Evolutionary conservation across 2,797 vertebrate genomes (phyloP).

Genomic region (Anguilla megastoma): DNA sequence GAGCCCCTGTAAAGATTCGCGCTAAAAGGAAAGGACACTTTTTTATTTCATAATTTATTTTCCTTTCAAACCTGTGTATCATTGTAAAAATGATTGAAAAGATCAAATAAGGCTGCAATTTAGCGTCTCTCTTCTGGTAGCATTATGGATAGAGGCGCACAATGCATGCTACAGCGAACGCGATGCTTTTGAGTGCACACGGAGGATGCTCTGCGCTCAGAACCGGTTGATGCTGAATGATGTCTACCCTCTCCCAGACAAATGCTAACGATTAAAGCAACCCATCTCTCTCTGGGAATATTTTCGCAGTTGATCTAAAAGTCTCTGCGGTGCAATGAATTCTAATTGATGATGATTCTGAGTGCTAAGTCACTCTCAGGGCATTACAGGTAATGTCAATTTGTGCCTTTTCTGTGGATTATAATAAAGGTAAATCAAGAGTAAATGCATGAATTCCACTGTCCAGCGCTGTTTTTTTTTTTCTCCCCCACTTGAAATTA

Average conservation of each 20-base stretch:
- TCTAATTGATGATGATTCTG: constrained; percentile 46
- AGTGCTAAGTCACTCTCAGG: constrained; percentile 31
- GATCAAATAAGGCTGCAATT: background rate
- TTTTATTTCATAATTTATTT: constrained; percentile 26
- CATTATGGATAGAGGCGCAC: background rate
- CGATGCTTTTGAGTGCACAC: background rate
- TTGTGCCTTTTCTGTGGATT: background rate
- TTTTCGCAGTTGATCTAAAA: constrained; percentile 28
- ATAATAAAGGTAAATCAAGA: background rate
- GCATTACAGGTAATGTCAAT: constrained; percentile 29
- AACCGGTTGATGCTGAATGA: background rate
- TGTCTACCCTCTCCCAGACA: constrained; percentile 18
- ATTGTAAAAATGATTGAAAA: constrained; percentile 12
- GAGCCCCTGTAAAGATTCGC: constrained; percentile 26
- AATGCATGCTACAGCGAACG: background rate
- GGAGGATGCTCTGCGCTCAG: background rate
- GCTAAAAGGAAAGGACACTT: constrained; percentile 28
- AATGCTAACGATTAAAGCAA: constrained; percentile 26
- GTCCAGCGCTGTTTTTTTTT: background rate
- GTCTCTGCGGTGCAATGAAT: constrained; percentile 27
- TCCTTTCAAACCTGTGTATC: background rate
- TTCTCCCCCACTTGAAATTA: background rate
- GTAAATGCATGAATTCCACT: background rate
- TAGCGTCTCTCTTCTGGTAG: background rate
- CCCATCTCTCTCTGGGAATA: constrained; percentile 27